A percentile compares a stretch with the other conserved stretches of the same genome.
These are phyloP conservation scores for Parnassius glacialis DNA, from an alignment of 2,888 invertebrate species.

Conservation along the genomic window DNA sequence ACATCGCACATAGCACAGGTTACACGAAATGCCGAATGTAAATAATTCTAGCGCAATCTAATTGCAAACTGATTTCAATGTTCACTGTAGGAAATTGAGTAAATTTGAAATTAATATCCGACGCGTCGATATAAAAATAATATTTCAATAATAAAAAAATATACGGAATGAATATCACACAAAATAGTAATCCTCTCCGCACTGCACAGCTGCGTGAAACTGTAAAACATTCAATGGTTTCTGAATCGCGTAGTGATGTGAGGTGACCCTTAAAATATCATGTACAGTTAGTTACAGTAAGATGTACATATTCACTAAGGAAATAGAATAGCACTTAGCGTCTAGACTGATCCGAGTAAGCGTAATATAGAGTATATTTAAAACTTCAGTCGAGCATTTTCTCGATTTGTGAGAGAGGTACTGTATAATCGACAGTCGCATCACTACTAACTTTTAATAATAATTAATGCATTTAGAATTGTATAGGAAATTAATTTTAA, in stretches of 20 bases:
- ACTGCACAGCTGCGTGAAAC: conserved; percentile 9
- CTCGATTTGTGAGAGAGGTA: conserved; percentile 74
- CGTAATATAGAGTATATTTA: conserved; percentile 75
- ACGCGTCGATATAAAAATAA: conserved; percentile 58
- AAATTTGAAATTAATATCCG: conserved; percentile 46
- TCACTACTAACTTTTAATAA: conserved; percentile 13
- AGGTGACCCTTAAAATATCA: conserved; percentile 45
- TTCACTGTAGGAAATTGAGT: conserved; percentile 43
- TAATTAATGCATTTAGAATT: conserved; percentile 4
- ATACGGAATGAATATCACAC: conserved; percentile 78
- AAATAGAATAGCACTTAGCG: conserved; percentile 77
- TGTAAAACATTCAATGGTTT: conserved; percentile 18
- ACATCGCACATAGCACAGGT: conserved; percentile 53
- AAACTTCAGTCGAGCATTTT: conserved; percentile 75
- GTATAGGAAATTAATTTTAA: conserved; percentile 11
- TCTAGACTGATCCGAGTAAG: conserved; percentile 79
- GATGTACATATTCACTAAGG: conserved; percentile 74
- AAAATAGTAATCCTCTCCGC: conserved; percentile 67
- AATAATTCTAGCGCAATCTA: conserved; percentile 76
- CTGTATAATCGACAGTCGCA: conserved; percentile 47
- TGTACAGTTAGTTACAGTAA: conserved; percentile 51
- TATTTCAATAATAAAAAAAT: conserved; percentile 55
- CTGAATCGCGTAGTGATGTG: conserved; percentile 36
- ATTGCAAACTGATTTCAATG: conserved; percentile 60
- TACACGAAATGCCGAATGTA: conserved; percentile 42